These are phyloP conservation scores for Nebria brevicollis DNA, from an alignment of 2,888 invertebrate species.

Conservation along the genomic window DNA sequence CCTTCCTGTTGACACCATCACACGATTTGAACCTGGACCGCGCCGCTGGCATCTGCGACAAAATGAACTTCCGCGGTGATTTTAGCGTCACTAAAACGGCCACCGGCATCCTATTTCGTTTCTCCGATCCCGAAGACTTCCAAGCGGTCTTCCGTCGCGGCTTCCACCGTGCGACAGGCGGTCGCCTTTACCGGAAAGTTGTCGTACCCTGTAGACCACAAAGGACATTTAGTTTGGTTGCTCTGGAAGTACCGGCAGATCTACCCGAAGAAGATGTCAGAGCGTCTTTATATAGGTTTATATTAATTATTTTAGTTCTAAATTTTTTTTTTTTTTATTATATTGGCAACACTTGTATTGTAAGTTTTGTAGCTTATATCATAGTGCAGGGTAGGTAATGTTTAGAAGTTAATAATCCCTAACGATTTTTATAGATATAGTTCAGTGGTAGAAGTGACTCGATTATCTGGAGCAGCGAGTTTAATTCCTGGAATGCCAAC, in stretches of 20 bases:
- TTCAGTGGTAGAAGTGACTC: constrained; percentile 82
- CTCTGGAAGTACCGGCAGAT: constrained; percentile 85
- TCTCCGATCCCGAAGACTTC: constrained; percentile 87
- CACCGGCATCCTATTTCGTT: constrained; percentile 88
- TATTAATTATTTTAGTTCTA: background rate
- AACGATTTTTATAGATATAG: constrained; percentile 66
- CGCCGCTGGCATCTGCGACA: constrained; percentile 86
- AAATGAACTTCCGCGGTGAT: constrained; percentile 87
- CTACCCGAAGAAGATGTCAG: constrained; percentile 86
- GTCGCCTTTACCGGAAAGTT: constrained; percentile 87
- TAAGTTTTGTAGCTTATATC: too few species aligned
- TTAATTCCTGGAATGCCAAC: constrained; percentile 65
- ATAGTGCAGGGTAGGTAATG: too few species aligned
- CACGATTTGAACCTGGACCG: constrained; percentile 88
- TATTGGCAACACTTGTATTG: too few species aligned
- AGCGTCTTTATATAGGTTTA: constrained; percentile 65
- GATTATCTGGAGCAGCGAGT: constrained; percentile 64
- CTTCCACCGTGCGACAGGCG: constrained; percentile 84
- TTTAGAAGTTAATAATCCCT: too few species aligned
- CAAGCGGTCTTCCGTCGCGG: constrained; percentile 83
- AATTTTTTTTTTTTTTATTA: too few species aligned
- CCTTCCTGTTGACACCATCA: constrained; percentile 85
- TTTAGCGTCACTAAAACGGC: constrained; percentile 89
- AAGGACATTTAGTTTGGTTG: constrained; percentile 86
- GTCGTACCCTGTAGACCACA: constrained; percentile 86